Conservation (phyloP, 2,113 vertebrate species). For the Mormoops blainvillei region DNA sequence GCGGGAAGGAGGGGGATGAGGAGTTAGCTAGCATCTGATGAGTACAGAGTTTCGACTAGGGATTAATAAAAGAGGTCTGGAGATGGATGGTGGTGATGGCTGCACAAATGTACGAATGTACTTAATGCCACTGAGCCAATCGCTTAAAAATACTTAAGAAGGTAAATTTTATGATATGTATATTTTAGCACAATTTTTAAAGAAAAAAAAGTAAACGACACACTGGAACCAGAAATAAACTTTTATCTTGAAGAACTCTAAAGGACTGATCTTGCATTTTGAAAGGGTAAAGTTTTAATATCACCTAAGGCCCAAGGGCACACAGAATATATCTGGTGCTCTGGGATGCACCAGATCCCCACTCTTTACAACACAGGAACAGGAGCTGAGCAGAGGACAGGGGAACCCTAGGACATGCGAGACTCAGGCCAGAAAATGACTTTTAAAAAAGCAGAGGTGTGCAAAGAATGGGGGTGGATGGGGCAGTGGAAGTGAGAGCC, state of each 20-base stretch:
- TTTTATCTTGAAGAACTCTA: background rate
- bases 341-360: background rate
- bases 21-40: rapidly evolving
- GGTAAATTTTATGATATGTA: background rate
- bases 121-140: background rate
- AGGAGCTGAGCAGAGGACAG: background rate
- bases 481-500: background rate
- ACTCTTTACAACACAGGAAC: background rate
- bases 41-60: background rate
- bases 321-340: rapidly evolving
- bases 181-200: background rate
- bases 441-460: background rate
- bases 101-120: rapidly evolving
- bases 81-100: no score
- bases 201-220: background rate
- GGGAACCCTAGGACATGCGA: background rate
- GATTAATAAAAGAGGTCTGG: background rate
- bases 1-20: background rate
- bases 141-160: background rate
- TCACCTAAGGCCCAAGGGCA: rapidly evolving
- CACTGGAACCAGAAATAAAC: background rate
- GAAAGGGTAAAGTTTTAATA: background rate
- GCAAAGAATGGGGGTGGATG: background rate
- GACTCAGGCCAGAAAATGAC: background rate
- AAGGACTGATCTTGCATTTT: background rate